Evolutionary conservation across 1,140 invertebrate species (phyloP), one percentile per base, ranked within the genome.

Genomic region (Eriocheir sinensis): DNA sequence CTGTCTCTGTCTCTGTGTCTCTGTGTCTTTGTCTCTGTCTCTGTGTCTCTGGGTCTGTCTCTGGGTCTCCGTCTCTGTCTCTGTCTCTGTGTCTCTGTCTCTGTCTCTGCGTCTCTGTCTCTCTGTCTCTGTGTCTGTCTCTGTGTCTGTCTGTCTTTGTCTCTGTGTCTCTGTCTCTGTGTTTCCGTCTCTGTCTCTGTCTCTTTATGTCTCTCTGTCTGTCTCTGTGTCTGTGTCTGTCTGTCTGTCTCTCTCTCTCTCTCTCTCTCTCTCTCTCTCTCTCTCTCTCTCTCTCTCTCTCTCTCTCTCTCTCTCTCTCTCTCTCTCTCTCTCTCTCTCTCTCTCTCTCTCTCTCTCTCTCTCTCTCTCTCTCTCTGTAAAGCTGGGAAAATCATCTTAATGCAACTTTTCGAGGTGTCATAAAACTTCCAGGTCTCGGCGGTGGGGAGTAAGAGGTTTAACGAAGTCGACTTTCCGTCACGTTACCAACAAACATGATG

Each of bases 231-330:
- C 8, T n/a, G 3, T 89, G 4, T 38, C 88, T n/a, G 4, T 89
- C 38, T 44, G 38, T n/a, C 88, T 44, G 38, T 44, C 40, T 44
- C 12, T 89, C 40, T 89, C 40, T 44, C 36, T 89, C 40, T 89
- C 36, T 44, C 40, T 89, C 12, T 44, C 36, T n/a, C 88, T 44
- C 12, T 89, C 88, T 89, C 40, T 89, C 1, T 89, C 12, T 89
- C 27, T 44, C 12, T 40, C 3, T 44, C 40, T 89, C 40, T 17
- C 88, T 89, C 12, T 30, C n/a, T 53, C 9, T 44, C 44, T 44
- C 40, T 53, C 44, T 32, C 30, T 32, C 30, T 89, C 41, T 89
- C 12, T 44, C 30, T 53, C 30, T 85, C 34, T 85, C 15, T 38
- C 83, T 85, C n/a, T 27, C 30, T 72, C 21, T 72, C 60, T n/a